Conservation (phyloP, 2,797 vertebrate genomes). For the Sciurus vulgaris region DNA sequence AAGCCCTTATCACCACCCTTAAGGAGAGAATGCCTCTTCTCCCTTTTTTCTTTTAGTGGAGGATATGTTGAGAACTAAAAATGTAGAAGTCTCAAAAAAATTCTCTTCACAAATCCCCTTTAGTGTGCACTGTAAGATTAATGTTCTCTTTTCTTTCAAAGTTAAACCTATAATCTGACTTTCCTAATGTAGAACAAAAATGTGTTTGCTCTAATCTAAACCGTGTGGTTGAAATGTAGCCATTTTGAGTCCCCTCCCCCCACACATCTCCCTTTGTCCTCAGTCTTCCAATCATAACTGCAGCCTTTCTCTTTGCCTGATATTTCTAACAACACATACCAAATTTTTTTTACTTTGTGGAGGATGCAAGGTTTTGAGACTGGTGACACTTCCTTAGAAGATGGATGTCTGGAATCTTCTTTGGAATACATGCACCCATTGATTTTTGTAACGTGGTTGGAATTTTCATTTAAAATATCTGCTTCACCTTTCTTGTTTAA, state of each 20-base stretch:
- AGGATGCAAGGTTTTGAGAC: neutral
- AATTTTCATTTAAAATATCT: constrained; percentile 12
- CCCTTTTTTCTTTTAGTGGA: neutral
- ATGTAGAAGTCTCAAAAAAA: neutral
- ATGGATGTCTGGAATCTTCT: neutral
- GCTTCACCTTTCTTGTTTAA: neutral
- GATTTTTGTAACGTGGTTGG: neutral
- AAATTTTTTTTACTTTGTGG: neutral
- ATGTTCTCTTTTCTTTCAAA: too few species aligned
- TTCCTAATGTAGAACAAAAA: too few species aligned
- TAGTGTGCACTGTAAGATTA: neutral
- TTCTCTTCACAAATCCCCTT: neutral
- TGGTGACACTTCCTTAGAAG: neutral
- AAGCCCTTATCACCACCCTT: neutral
- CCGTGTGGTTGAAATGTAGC: too few species aligned
- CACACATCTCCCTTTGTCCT: too few species aligned
- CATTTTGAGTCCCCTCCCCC: too few species aligned
- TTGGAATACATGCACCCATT: constrained; percentile 12
- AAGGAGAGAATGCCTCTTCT: neutral
- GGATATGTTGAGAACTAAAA: neutral
- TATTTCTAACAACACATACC: neutral
- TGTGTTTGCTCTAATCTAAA: too few species aligned
- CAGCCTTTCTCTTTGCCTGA: too few species aligned
- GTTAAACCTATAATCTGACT: too few species aligned
- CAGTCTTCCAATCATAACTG: too few species aligned